A percentile compares a stretch with the other conserved stretches of the same genome.
Conservation (phyloP, 2,797 vertebrate genomes). For the Hybognathus amarus region DNA sequence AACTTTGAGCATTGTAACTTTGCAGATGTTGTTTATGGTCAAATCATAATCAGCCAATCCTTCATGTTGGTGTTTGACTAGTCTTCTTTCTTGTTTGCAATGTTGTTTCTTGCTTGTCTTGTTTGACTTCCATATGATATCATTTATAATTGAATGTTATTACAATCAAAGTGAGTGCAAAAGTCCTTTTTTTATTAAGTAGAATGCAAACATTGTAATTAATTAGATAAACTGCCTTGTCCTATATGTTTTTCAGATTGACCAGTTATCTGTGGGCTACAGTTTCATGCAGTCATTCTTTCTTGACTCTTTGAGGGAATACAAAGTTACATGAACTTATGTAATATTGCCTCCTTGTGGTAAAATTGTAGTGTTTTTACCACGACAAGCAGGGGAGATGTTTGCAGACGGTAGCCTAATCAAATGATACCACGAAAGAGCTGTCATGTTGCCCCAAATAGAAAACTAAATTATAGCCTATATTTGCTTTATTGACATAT, state of each 20-base stretch:
- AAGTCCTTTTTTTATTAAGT: neutral
- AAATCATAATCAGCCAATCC: no score
- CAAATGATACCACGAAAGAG: neutral
- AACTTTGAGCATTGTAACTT: no score
- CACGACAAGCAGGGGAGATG: neutral
- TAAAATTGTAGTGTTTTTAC: conserved; percentile 11
- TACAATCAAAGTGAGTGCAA: neutral
- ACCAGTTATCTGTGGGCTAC: neutral
- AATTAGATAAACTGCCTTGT: neutral
- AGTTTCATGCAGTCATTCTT: neutral
- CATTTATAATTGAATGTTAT: neutral
- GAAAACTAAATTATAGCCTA: neutral
- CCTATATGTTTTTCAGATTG: neutral
- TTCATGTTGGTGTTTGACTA: neutral
- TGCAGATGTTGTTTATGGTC: no score
- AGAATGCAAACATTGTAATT: neutral
- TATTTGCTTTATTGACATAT: neutral
- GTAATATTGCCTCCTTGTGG: conserved; percentile 47
- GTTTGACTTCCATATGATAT: neutral
- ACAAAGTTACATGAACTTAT: conserved; percentile 14
- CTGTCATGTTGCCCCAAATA: neutral
- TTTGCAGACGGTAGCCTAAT: neutral
- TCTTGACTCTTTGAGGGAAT: neutral
- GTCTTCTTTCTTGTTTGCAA: neutral
- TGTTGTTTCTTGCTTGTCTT: neutral